Conservation (phyloP, 1,140 invertebrate species). For the Ridgeia piscesae region DNA sequence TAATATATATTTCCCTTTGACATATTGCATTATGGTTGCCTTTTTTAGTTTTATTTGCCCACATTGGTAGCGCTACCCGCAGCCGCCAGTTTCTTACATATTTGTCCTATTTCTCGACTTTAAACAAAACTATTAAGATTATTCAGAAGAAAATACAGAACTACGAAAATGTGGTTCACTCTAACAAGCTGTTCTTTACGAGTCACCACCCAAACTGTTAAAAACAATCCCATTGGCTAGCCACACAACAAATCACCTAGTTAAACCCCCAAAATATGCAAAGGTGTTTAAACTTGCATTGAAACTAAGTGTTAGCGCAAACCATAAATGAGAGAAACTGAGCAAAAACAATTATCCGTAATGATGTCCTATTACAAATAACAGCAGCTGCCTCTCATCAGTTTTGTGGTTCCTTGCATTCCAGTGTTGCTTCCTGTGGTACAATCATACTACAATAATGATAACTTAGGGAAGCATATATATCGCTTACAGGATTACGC, state of each 20-base stretch:
- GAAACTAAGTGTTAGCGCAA: background rate
- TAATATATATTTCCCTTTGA: slow-evolving; percentile 15
- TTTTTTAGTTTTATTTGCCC: background rate
- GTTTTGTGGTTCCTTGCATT: too few relatives aligned
- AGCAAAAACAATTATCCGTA: background rate
- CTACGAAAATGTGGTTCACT: background rate
- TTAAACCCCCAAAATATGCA: background rate
- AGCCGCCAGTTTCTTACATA: background rate
- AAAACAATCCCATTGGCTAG: slow-evolving; percentile 5
- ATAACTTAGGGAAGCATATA: slow-evolving; percentile 6
- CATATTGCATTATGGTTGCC: background rate
- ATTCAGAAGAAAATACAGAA: slow-evolving; percentile 1
- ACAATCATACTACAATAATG: background rate
- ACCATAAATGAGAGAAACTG: background rate
- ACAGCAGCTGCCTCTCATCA: background rate
- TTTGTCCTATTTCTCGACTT: background rate
- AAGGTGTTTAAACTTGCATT: background rate
- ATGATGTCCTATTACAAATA: background rate
- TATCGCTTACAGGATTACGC: background rate
- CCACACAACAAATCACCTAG: background rate
- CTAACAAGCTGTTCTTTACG: background rate
- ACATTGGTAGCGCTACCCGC: background rate
- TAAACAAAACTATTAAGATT: background rate
- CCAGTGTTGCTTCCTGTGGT: background rate
- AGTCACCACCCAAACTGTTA: background rate